Evolutionary conservation across 2,113 vertebrate species (phyloP), one percentile per base, ranked within the genome.

Genomic region (Clinocottus analis): DNA sequence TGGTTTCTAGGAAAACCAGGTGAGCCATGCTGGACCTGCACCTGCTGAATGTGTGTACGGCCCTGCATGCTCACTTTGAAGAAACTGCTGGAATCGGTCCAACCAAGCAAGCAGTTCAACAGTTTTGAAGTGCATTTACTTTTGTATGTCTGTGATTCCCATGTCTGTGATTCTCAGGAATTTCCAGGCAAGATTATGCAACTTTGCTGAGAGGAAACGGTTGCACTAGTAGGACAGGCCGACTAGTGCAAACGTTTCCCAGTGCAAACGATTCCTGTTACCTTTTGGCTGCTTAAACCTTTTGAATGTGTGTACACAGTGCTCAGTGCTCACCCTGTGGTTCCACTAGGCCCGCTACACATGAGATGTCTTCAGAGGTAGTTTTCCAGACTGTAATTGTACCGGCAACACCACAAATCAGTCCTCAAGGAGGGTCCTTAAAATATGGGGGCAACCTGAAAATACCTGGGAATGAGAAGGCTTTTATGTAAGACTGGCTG

Each of bases 321-420:
- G 53, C 33, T 60, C n/a, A n/a, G 35, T 29, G 41, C 45, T 73
- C n/a, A 21, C 31, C 43, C n/a, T 49, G 58, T 55, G 68, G 31
- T 49, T 77, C 60, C 70, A 56, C 23, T 67, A 45, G 70, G 68
- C 41, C 65, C 47, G 43, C 64, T 56, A 31, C 19, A 69, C 64
- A 72, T 33, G 23, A 59, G 61, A 77, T 58, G 70, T 67, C 65
- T 10, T 56, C 51, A 67, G 62, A 80, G 64, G 37, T 45, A 43
- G 27, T 77, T 47, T 77, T 45, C 41, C n/a, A 71, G 21, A 37
- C 31, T 67, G 70, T 80, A 80, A 75, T 53, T 69, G 71, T 56
- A 83, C 61, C 65, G 62, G 41, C 37, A 61, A 68, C 21, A n/a
- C 31, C 58, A 31, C 45, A 70, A 80, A 56, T 27, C 31, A n/a